phyloP scores from a whole-genome alignment of 1,140 invertebrate species.

The Gonioctena quinquepunctata region DNA sequence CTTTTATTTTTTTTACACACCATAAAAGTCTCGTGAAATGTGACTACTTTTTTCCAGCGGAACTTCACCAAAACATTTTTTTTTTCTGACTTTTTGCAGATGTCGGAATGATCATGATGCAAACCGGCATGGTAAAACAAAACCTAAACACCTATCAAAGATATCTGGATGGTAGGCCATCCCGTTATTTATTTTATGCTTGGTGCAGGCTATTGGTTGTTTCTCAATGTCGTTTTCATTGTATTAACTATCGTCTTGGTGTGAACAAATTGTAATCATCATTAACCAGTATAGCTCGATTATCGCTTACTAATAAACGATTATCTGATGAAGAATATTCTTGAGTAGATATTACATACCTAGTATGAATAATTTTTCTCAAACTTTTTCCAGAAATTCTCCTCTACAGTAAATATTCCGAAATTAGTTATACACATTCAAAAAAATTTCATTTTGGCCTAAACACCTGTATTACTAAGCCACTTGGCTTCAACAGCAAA shows the following conservation, averaged over 20 bases:
- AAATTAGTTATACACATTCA: too few relatives aligned
- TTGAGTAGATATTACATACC: not conserved
- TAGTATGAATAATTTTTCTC: too few relatives aligned
- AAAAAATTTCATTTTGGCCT: too few relatives aligned
- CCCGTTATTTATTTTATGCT: slow-evolving; percentile 34
- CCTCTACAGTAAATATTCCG: too few relatives aligned
- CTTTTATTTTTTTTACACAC: slow-evolving; percentile 12
- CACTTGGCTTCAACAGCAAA: not conserved
- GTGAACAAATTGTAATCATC: too few relatives aligned
- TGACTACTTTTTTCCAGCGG: not conserved
- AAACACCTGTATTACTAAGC: too few relatives aligned
- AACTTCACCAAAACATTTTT: slow-evolving; percentile 31
- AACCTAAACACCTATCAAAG: slow-evolving; percentile 76
- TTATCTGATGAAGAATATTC: not conserved
- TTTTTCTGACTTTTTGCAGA: slow-evolving; percentile 79
- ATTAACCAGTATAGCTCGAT: too few relatives aligned
- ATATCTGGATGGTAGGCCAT: slow-evolving; percentile 76
- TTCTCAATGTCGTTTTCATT: not conserved
- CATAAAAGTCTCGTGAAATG: not conserved
- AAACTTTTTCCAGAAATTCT: too few relatives aligned
- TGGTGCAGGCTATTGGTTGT: slow-evolving; percentile 20
- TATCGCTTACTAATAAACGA: not conserved
- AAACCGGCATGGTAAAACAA: slow-evolving; percentile 89
- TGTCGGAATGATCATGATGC: slow-evolving; percentile 94
- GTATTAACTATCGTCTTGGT: not conserved